Evolutionary conservation across 2,113 vertebrate genomes (phyloP).

Genomic region (Oenanthe oenanthe): DNA sequence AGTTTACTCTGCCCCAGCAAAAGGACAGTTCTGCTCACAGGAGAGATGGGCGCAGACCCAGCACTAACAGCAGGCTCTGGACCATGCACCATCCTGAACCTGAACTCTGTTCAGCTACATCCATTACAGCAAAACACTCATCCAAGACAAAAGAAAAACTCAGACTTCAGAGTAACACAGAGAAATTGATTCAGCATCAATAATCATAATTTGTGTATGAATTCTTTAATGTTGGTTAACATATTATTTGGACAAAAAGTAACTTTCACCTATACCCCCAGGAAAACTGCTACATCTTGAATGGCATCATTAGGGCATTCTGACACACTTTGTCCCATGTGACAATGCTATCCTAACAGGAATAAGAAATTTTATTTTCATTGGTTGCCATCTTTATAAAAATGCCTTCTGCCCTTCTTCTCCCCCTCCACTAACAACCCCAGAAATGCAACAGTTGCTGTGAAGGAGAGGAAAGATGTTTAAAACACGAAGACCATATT

Average conservation of each 20-base stretch:
- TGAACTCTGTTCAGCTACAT: not conserved
- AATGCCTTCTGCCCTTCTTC: not conserved
- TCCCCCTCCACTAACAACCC: not conserved
- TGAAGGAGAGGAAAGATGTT: not conserved
- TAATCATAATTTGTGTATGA: not conserved
- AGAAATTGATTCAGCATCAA: not conserved
- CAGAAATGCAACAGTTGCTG: not conserved
- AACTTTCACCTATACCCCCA: not conserved
- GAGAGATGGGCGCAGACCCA: not conserved
- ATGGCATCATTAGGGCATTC: not conserved
- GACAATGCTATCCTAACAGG: not conserved
- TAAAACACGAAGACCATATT: not conserved
- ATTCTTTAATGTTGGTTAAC: not conserved
- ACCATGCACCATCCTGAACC: not conserved
- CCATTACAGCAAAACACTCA: not conserved
- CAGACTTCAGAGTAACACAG: not conserved
- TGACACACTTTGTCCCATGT: not conserved
- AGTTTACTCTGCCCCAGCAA: not conserved
- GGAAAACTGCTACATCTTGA: not conserved
- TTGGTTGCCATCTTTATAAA: not conserved
- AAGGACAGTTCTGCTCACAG: not conserved
- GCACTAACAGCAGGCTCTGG: not conserved
- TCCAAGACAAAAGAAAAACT: not conserved
- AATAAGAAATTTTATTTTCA: not conserved
- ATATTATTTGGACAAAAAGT: not conserved